Evolutionary conservation across 2,888 invertebrate genomes (phyloP), one percentile per base, ranked within the genome.

Genomic region (Thereva unica): DNA sequence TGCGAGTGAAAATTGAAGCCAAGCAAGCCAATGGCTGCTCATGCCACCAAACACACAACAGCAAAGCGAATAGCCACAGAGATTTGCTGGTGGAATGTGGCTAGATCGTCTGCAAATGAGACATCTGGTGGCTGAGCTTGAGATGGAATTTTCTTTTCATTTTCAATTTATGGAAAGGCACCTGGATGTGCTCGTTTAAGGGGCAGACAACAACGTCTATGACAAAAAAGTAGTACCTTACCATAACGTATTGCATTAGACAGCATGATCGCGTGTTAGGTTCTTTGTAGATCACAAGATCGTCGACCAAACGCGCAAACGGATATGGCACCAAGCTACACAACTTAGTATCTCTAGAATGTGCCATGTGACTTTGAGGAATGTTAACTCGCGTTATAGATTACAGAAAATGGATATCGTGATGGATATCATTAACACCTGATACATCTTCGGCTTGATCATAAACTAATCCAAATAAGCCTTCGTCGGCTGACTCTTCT

Each of bases 81-180:
- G 37, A 59, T 47, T 38, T 37, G 45, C 34, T 37, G 37, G 41
- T n/a, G 44, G 56, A 59, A 61, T 61, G 61, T 41, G 34, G 50
- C 49, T 61, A 61, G 61, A 61, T 61, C 61, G 47, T 61, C 61
- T 61, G 61, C 61, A 61, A 61, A 61, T 50, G 61, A 61, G 61
- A 61, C 61, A 61, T 61, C 61, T 61, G 61, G 61, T 61, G 61
- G 61, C 50, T 40, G 61, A 50, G 61, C 50, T 61, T 41, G 61
- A 61, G 40, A 50, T 49, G 50, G 50, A 50, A 50, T 50, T 61
- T 34, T 61, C 50, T 50, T 61, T 50, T 50, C 41, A 40, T 61
- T 61, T 50, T 3, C 40, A 50, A 5, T 61, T 50, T 50, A 61
- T 61, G 61, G 61, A 61, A 61, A 61, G 50, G 50, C 61, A 61